These are phyloP conservation scores for Holothuria scabra DNA, from an alignment of 53 echinoderm and acorn worm species.

Conservation along the genomic window DNA sequence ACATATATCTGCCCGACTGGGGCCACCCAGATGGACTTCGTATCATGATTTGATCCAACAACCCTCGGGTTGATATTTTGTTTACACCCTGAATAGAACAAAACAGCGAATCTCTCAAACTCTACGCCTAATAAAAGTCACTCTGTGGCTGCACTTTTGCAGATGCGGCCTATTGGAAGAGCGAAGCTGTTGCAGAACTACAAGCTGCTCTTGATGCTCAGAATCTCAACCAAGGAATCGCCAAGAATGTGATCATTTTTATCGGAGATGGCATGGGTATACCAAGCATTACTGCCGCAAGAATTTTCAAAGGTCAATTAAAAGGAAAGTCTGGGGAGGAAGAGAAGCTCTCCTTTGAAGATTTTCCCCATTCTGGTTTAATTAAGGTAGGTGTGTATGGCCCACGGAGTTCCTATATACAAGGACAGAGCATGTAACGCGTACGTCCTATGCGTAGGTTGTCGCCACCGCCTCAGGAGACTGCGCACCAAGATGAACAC, in stretches of 20 bases:
- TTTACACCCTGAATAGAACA: too few relatives aligned
- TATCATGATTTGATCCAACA: too few relatives aligned
- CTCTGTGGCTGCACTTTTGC: neutral
- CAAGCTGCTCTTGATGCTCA: slow-evolving; percentile 63
- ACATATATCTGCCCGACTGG: too few relatives aligned
- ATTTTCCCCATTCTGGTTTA: slow-evolving; percentile 69
- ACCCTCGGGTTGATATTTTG: too few relatives aligned
- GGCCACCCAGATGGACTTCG: too few relatives aligned
- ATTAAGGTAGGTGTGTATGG: slow-evolving; percentile 64
- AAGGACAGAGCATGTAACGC: too few relatives aligned
- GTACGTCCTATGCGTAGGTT: too few relatives aligned
- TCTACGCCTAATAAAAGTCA: too few relatives aligned
- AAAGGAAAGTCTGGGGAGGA: slow-evolving; percentile 72
- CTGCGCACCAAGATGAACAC: too few relatives aligned
- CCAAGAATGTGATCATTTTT: slow-evolving; percentile 82
- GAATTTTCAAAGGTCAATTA: slow-evolving; percentile 80
- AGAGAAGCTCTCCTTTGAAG: slow-evolving; percentile 64
- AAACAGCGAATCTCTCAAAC: too few relatives aligned
- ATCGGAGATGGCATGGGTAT: slow-evolving; percentile 82
- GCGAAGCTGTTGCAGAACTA: slow-evolving; percentile 53
- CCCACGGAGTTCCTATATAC: too few relatives aligned
- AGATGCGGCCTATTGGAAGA: slow-evolving; percentile 75
- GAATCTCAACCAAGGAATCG: slow-evolving; percentile 69
- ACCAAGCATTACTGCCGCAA: slow-evolving; percentile 62
- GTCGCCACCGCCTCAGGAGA: too few relatives aligned